phyloP scores from a whole-genome alignment of 2,113 vertebrate genomes.

The Charadrius vociferus region DNA sequence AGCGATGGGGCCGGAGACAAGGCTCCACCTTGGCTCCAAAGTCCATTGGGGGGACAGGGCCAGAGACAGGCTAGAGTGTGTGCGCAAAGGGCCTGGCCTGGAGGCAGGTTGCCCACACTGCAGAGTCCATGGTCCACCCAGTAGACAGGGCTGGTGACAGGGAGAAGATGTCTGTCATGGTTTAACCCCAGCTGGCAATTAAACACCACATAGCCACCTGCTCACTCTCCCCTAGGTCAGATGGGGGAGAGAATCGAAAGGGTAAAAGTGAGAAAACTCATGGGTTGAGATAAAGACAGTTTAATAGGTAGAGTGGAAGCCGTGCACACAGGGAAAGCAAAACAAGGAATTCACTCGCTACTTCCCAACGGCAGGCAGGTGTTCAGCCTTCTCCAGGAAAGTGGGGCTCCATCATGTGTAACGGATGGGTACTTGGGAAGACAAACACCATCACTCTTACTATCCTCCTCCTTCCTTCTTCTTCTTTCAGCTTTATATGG shows the following conservation, averaged over 20 bases:
- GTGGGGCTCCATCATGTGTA: not conserved
- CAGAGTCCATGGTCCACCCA: rapidly evolving
- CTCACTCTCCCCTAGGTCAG: no score
- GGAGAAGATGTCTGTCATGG: rapidly evolving
- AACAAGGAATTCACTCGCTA: not conserved
- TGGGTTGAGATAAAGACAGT: not conserved
- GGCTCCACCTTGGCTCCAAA: not conserved
- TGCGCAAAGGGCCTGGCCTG: not conserved
- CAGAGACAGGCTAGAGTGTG: not conserved
- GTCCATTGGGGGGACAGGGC: not conserved
- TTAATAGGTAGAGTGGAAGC: not conserved
- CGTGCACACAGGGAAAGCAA: rapidly evolving
- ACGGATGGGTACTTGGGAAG: not conserved
- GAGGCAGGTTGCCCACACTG: not conserved
- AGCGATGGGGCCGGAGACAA: not conserved
- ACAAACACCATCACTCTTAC: no score
- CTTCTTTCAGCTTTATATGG: not conserved
- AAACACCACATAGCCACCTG: rapidly evolving
- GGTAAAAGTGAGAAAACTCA: not conserved
- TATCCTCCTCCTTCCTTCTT: rapidly evolving
- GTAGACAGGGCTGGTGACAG: not conserved
- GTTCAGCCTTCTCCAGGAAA: not conserved
- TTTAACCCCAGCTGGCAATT: not conserved
- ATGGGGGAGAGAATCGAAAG: not conserved
- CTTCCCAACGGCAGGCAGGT: no score